Evolutionary conservation across 2,888 invertebrate species (phyloP).

Genomic region (Heterodera filipjevi): DNA sequence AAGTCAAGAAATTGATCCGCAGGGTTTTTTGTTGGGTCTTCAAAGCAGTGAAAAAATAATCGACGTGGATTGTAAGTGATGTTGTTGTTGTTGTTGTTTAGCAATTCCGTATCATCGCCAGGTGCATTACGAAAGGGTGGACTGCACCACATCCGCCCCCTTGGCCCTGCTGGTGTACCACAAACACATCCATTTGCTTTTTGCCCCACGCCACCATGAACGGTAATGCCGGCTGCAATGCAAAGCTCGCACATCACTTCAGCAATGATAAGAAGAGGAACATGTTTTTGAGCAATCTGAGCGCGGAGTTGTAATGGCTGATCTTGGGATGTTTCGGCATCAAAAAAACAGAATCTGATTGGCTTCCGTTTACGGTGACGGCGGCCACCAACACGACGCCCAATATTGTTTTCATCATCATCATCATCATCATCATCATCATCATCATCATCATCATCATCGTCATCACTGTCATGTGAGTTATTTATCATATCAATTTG

Average conservation of each 20-base stretch:
- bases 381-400: no score
- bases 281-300: background rate
- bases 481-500: no score
- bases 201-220: background rate
- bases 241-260: background rate
- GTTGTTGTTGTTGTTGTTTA: no score
- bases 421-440: no score
- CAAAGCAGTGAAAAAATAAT: constrained; percentile 1
- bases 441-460: no score
- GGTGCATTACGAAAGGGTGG: constrained; percentile 1
- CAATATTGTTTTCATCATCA: no score
- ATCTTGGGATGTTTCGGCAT: constrained; percentile 14
- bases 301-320: background rate
- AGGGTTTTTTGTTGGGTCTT: background rate
- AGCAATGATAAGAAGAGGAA: background rate
- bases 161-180: background rate
- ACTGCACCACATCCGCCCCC: background rate
- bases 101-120: no score
- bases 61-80: background rate
- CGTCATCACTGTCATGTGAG: no score
- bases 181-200: background rate
- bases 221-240: background rate
- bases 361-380: background rate
- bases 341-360: background rate
- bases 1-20: constrained; percentile 21